A percentile compares a stretch with the other conserved stretches of the same genome.
Conservation (phyloP, 2,113 vertebrate species). For the Aldabrachelys gigantea region DNA sequence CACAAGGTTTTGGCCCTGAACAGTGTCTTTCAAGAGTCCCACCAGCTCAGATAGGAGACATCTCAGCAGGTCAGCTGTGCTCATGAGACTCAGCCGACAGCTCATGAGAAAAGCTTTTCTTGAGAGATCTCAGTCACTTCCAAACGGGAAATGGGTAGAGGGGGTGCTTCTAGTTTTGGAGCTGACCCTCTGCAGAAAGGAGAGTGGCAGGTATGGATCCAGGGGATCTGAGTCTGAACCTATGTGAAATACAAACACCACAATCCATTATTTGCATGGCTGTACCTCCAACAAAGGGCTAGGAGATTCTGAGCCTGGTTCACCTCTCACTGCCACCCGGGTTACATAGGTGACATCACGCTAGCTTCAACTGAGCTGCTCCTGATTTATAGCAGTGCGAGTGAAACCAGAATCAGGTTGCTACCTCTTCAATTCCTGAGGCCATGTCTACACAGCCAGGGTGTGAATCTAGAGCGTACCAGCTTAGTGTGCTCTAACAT, state of each 20-base stretch:
- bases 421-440: too few relatives aligned
- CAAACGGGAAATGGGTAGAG: background rate
- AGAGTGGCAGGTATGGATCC: background rate
- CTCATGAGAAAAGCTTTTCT: background rate
- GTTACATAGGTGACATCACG: background rate
- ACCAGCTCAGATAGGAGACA: conserved; percentile 14
- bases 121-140: background rate
- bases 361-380: background rate
- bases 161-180: background rate
- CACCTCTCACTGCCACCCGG: background rate
- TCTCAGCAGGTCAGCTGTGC: background rate
- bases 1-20: conserved; percentile 19
- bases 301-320: background rate
- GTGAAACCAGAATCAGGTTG: background rate
- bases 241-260: background rate
- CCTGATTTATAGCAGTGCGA: background rate
- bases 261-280: background rate
- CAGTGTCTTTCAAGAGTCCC: background rate
- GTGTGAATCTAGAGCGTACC: background rate
- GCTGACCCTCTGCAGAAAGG: background rate
- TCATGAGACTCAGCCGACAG: background rate
- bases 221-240: background rate
- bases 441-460: background rate
- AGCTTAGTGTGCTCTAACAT: background rate
- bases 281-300: background rate